Conservation (phyloP, 2,113 vertebrate genomes). For the Brachirus orientalis region DNA sequence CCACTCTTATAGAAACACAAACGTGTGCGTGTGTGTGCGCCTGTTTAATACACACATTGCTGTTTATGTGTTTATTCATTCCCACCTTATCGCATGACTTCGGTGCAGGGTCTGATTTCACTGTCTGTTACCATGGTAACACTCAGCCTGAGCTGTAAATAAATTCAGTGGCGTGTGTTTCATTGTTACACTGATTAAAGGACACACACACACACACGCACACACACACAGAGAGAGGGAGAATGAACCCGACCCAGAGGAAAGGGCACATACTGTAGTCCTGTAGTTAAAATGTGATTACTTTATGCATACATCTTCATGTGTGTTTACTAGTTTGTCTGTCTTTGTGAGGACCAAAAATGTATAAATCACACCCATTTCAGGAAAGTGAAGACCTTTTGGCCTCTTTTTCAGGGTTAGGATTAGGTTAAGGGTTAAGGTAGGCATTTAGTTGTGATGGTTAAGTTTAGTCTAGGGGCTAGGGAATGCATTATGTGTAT, state of each 20-base stretch:
- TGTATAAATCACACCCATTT: no score
- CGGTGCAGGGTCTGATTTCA: slow-evolving; percentile 65
- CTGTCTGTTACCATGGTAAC: slow-evolving; percentile 77
- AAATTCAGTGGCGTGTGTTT: slow-evolving; percentile 60
- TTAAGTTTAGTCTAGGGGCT: no score
- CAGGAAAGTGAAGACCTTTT: no score
- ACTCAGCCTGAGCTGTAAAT: slow-evolving; percentile 74
- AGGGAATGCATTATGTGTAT: no score
- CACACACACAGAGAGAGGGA: no score
- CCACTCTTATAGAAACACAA: no score
- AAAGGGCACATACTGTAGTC: background rate
- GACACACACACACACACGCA: slow-evolving; percentile 16
- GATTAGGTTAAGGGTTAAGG: no score
- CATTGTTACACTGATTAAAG: slow-evolving; percentile 61
- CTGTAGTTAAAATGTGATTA: slow-evolving; percentile 19
- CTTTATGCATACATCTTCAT: slow-evolving; percentile 12
- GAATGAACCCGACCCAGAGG: background rate
- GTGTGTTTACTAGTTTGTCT: background rate
- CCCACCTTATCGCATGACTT: slow-evolving; percentile 60
- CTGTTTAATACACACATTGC: slow-evolving; percentile 51
- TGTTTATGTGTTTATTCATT: slow-evolving; percentile 71
- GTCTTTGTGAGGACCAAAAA: no score
- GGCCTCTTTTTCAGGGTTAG: no score
- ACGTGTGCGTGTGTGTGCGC: slow-evolving; percentile 1
- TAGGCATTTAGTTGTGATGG: no score